phyloP scores from a whole-genome alignment of 2,888 invertebrate species.

The Drosophila longiperda region DNA sequence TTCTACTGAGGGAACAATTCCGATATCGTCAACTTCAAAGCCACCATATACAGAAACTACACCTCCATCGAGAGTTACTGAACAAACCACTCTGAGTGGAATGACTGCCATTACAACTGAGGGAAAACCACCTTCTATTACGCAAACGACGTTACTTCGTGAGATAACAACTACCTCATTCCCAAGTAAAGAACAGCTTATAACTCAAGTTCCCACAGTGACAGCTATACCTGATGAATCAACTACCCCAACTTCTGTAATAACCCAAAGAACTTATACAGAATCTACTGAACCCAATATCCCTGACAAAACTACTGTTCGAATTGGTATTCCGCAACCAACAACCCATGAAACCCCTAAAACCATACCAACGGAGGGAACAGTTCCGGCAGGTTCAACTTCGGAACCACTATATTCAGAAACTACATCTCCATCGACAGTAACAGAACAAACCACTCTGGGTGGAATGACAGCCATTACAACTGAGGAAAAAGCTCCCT shows the following conservation, averaged over 20 bases:
- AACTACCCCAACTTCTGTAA: not conserved
- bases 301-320: not conserved
- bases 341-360: too few species aligned
- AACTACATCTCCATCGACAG: not conserved
- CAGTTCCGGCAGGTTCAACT: not conserved
- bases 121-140: rapidly evolving
- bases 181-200: not conserved
- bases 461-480: not conserved
- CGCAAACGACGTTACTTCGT: too few species aligned
- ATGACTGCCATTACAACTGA: not conserved
- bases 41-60: not conserved
- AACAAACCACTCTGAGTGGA: not conserved
- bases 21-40: not conserved
- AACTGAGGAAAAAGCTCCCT: not conserved
- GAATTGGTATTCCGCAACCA: too few species aligned
- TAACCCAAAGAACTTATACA: not conserved
- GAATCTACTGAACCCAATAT: not conserved
- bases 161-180: not conserved
- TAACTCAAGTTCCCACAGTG: not conserved
- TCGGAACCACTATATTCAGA: not conserved
- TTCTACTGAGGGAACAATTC: not conserved
- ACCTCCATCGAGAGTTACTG: not conserved
- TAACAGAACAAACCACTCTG: not conserved
- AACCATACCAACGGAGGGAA: not conserved
- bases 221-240: not conserved